Evolutionary conservation across 2,113 vertebrate genomes (phyloP).

Genomic region (Phaethon lepturus): DNA sequence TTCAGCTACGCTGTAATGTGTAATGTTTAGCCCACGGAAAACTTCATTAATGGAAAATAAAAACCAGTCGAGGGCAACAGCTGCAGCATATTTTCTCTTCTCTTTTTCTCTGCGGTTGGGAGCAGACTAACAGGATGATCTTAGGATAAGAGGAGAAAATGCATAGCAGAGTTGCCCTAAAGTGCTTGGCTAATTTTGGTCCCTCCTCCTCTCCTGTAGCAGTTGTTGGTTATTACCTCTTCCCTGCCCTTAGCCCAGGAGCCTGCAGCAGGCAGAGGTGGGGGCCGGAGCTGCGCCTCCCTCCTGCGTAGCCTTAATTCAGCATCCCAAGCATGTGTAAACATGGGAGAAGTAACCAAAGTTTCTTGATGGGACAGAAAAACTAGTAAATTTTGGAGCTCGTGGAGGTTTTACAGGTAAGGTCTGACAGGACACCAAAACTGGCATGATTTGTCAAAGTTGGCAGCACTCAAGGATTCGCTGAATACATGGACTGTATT

Average conservation of each 20-base stretch:
- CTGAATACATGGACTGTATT: not conserved
- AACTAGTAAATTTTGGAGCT: not conserved
- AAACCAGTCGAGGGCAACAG: not conserved
- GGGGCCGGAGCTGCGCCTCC: not conserved
- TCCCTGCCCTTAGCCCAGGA: not conserved
- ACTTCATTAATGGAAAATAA: not conserved
- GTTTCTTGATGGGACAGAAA: not conserved
- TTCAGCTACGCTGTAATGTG: not conserved
- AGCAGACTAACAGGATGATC: not conserved
- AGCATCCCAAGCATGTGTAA: not conserved
- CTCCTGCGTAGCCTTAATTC: not conserved
- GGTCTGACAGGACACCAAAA: not conserved
- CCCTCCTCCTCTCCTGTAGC: not conserved
- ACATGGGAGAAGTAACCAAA: fast-evolving
- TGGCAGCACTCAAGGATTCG: not conserved
- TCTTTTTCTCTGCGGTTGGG: not conserved
- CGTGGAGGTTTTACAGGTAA: not conserved
- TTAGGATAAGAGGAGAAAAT: not conserved
- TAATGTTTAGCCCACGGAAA: not conserved
- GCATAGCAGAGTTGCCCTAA: not conserved
- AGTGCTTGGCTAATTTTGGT: not conserved
- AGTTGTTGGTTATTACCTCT: not conserved
- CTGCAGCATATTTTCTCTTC: not conserved
- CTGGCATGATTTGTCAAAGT: not conserved
- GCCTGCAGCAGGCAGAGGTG: fast-evolving